A percentile compares a stretch with the other conserved stretches of the same genome.
These are phyloP conservation scores for Conus canariensis DNA, from an alignment of 2,888 invertebrate species.

Conservation along the genomic window DNA sequence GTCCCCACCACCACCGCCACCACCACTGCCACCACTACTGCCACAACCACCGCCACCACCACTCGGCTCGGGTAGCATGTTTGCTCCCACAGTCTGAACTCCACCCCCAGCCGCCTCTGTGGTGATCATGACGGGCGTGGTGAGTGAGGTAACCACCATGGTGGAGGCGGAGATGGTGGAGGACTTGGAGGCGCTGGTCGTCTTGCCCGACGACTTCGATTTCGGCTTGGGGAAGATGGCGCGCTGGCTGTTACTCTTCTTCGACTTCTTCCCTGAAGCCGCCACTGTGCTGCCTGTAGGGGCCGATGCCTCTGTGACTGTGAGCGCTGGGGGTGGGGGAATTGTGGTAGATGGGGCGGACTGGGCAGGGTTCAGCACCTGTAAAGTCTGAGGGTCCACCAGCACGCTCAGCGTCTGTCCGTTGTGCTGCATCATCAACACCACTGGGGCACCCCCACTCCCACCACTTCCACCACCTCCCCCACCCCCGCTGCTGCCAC, in stretches of 20 bases:
- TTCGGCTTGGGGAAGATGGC: constrained; percentile 66
- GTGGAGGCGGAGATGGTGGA: not conserved
- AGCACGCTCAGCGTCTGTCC: constrained; percentile 67
- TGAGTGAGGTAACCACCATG: not conserved
- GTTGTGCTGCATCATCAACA: constrained; percentile 69
- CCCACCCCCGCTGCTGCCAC: not conserved
- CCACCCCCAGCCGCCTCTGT: not conserved
- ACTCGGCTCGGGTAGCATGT: too few relatives aligned
- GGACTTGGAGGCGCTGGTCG: not conserved
- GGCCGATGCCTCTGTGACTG: not conserved
- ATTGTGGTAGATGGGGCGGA: constrained; percentile 35
- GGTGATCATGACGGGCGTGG: constrained; percentile 21
- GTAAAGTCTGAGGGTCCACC: constrained; percentile 70
- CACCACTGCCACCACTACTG: not conserved
- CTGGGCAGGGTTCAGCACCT: constrained; percentile 48
- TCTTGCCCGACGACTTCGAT: not conserved
- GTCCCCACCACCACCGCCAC: not conserved
- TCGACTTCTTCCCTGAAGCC: constrained; percentile 50
- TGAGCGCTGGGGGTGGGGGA: not conserved
- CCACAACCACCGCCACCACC: not conserved
- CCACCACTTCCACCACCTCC: not conserved
- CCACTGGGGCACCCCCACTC: constrained; percentile 63
- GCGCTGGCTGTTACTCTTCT: constrained; percentile 58
- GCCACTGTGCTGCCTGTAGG: constrained; percentile 9
- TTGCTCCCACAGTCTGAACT: too few relatives aligned